phyloP scores from a whole-genome alignment of 2,797 vertebrate species.

The Gadopsis marmoratus region DNA sequence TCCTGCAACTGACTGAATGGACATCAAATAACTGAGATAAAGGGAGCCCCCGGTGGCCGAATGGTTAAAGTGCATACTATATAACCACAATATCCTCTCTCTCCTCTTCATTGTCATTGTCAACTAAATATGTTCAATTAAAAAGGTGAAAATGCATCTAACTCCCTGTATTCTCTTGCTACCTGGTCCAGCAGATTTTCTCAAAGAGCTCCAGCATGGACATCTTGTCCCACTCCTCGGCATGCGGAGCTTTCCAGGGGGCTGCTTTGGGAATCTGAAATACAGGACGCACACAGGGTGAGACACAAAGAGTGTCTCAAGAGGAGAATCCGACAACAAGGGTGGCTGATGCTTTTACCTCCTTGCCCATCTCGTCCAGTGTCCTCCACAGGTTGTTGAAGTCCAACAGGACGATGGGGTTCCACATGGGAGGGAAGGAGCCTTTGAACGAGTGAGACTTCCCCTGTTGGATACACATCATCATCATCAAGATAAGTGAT shows the following conservation, averaged over 20 bases:
- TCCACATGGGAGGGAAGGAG: constrained; percentile 92
- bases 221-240: constrained; percentile 97
- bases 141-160: not conserved
- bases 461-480: constrained; percentile 83
- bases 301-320: not conserved
- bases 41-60: not conserved
- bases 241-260: constrained; percentile 94
- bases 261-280: constrained; percentile 94
- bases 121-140: not conserved
- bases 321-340: fast-evolving
- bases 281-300: not conserved
- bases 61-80: too few relatives aligned
- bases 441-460: constrained; percentile 92
- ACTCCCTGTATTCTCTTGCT: constrained; percentile 8
- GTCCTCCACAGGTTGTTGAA: constrained; percentile 96
- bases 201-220: constrained; percentile 94
- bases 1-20: not conserved
- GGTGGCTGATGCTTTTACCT: constrained; percentile 82
- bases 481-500: not conserved
- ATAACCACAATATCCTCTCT: too few relatives aligned
- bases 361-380: constrained; percentile 94
- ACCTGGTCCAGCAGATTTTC: constrained; percentile 96
- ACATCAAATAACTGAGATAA: not conserved
- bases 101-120: too few relatives aligned
- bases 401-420: constrained; percentile 92